Evolutionary conservation across 2,113 vertebrate species (phyloP), one percentile per base, ranked within the genome.

Genomic region (Onychostruthus taczanowskii): DNA sequence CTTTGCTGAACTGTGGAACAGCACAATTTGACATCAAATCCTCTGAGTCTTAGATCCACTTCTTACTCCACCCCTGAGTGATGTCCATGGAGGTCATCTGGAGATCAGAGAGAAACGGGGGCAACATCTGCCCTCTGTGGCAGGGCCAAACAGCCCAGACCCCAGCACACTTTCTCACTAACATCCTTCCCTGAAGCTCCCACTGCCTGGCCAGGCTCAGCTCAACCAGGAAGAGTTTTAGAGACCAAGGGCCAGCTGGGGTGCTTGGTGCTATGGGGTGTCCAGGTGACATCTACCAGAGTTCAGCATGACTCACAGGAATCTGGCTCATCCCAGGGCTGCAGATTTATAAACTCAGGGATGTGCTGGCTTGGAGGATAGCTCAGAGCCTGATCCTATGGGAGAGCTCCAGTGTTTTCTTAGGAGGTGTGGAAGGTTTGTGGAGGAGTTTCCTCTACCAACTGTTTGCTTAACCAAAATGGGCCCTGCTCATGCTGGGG

Each of bases 401-500:
- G 73, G 83, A 89, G 41, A 16, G 37, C 41, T 75, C 41, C 0
- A 4, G 41, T 90, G 69, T 92, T 95, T 96, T 92, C 44, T 87
- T 94, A 96, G 52, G 46, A 95, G 93, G 92, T 7, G 88, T 90
- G 93, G 77, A 89, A 49, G 69, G 75, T 89, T 94, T 3, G 1
- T 37, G 47, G 61, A 95, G 44, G 64, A 90, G 88, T 93, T 86
- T 78, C 61, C 75, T 84, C 83, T 52, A 70, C 37, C 2, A 3
- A 68, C 41, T 96, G 73, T 92, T 96, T 95, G 46, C 69, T 93
- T 96, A 96, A 90, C 83, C 64, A 92, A 90, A 95, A 93, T 4
- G 61, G 90, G 83, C 83, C 66, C 56, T 77, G 61, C 52, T 93
- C 88, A 86, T 0, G 44, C 92, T 81, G 80, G 68, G 79, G 30